Evolutionary conservation across 1,140 invertebrate species (phyloP).

Genomic region (Holotrichia oblita): DNA sequence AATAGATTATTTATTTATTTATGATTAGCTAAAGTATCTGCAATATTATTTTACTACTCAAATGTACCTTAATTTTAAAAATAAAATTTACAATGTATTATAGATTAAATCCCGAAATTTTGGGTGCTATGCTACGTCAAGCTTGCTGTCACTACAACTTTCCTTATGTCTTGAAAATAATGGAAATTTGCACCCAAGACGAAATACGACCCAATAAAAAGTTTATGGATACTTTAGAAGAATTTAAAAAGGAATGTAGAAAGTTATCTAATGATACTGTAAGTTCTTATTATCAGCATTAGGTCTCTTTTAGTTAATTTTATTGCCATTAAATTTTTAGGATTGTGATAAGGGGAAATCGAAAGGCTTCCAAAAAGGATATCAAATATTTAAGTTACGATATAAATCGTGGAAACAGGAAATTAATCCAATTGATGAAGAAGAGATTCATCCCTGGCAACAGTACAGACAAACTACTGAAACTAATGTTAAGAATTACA

Average conservation of each 20-base stretch:
- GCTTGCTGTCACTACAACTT: slow-evolving; percentile 69
- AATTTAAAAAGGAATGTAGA: slow-evolving; percentile 63
- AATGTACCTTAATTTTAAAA: too few species aligned
- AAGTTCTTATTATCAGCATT: slow-evolving; percentile 39
- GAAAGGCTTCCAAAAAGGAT: slow-evolving; percentile 58
- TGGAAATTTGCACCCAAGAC: slow-evolving; percentile 71
- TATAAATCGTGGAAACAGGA: slow-evolving; percentile 66
- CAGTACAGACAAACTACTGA: slow-evolving; percentile 61
- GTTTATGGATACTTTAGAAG: slow-evolving; percentile 67
- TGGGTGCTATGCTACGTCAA: slow-evolving; percentile 73
- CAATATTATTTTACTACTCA: too few species aligned
- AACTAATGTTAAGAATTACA: slow-evolving; percentile 51
- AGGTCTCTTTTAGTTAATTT: slow-evolving; percentile 20
- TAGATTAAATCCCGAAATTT: slow-evolving; percentile 75
- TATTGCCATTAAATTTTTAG: slow-evolving; percentile 41
- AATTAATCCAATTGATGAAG: slow-evolving; percentile 63
- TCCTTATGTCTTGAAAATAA: slow-evolving; percentile 71
- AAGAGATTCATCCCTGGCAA: slow-evolving; percentile 69
- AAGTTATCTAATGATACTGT: slow-evolving; percentile 63
- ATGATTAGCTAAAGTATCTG: too few species aligned
- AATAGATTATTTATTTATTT: too few species aligned
- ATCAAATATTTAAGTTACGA: slow-evolving; percentile 60
- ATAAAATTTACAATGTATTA: slow-evolving; percentile 23
- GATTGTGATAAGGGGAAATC: slow-evolving; percentile 57
- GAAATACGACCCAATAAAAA: slow-evolving; percentile 68